A percentile compares a stretch with the other conserved stretches of the same genome.
Evolutionary conservation across 2,888 invertebrate species (phyloP).

Genomic region (Nomada ferruginata): DNA sequence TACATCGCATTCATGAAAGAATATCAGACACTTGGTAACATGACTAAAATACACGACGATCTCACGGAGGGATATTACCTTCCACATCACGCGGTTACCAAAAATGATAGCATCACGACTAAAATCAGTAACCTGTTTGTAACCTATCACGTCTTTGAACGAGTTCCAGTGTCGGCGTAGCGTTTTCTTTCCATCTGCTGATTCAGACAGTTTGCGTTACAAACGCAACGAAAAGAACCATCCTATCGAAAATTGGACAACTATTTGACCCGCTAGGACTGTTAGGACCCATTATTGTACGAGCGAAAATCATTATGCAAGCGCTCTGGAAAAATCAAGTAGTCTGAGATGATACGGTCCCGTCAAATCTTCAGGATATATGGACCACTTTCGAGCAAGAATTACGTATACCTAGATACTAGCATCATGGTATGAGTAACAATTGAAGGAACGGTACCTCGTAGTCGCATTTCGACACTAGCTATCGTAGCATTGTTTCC

Average conservation of each 20-base stretch:
- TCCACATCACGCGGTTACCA: background rate
- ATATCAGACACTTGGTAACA: background rate
- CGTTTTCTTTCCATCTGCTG: too few relatives aligned
- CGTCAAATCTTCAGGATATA: background rate
- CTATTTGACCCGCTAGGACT: conserved; percentile 26
- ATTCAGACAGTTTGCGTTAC: too few relatives aligned
- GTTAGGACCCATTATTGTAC: conserved; percentile 15
- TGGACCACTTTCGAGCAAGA: background rate
- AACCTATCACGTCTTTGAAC: too few relatives aligned
- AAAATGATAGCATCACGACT: background rate
- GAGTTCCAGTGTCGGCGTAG: too few relatives aligned
- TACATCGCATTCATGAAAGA: background rate
- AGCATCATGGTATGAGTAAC: too few relatives aligned
- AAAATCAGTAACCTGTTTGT: too few relatives aligned
- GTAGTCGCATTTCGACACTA: too few relatives aligned
- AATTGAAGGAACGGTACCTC: too few relatives aligned
- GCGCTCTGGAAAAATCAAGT: background rate
- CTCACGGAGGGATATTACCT: background rate
- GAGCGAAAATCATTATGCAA: conserved; percentile 14
- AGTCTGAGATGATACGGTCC: conserved; percentile 14
- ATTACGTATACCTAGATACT: background rate
- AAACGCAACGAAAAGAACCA: background rate
- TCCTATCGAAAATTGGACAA: background rate
- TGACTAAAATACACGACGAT: background rate
- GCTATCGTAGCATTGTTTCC: too few relatives aligned